A percentile compares a stretch with the other conserved stretches of the same genome.
phyloP scores from a whole-genome alignment of 2,113 vertebrate species.

The Daubentonia madagascariensis region DNA sequence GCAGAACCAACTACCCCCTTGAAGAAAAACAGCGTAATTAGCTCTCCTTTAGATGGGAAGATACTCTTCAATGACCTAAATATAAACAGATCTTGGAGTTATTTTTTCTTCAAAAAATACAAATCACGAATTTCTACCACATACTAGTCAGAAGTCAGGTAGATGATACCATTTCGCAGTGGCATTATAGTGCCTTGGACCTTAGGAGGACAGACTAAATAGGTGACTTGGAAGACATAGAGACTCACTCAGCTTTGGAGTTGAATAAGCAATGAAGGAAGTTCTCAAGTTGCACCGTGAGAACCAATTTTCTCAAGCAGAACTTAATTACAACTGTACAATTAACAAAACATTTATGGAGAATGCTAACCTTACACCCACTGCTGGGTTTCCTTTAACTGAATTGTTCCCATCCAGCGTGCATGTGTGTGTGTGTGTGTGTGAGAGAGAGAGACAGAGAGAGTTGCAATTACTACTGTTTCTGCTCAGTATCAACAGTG shows the following conservation, averaged over 20 bases:
- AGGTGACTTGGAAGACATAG: neutral
- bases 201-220: neutral
- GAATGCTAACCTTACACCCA: slow-evolving; percentile 54
- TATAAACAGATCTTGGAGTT: neutral
- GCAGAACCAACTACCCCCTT: slow-evolving; percentile 38
- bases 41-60: slow-evolving; percentile 58
- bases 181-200: neutral
- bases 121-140: neutral
- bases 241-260: neutral
- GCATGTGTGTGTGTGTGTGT: neutral
- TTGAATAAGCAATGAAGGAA: slow-evolving; percentile 31
- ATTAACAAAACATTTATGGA: slow-evolving; percentile 67
- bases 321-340: slow-evolving; percentile 63
- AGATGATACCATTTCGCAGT: neutral
- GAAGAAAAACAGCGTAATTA: slow-evolving; percentile 65
- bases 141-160: neutral
- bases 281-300: slow-evolving; percentile 49
- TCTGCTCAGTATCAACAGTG: neutral
- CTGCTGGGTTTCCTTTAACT: slow-evolving; percentile 26
- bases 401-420: neutral
- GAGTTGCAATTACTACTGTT: neutral
- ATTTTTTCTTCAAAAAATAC: neutral
- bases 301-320: slow-evolving; percentile 65
- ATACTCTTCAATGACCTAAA: slow-evolving; percentile 51
- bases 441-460: too few species aligned